Percentiles rank a stretch among this genome's conserved stretches.
These are phyloP conservation scores for Nannobrachium achirus DNA, from an alignment of 2,113 vertebrate genomes.

Conservation along the genomic window DNA sequence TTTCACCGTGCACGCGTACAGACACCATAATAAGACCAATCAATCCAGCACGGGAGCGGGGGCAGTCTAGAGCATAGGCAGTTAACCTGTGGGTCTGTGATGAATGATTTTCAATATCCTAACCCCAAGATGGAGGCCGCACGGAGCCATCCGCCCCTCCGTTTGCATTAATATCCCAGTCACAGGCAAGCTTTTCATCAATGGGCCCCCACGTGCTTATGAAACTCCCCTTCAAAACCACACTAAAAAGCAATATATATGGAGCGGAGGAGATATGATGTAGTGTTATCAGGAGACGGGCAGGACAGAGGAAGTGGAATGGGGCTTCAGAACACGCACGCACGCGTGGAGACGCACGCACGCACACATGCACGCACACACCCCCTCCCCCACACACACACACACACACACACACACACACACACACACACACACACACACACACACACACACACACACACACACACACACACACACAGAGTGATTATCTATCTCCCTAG, in stretches of 20 bases:
- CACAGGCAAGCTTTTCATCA: constrained; percentile 60
- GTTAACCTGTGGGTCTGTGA: constrained; percentile 44
- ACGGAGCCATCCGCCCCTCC: constrained; percentile 26
- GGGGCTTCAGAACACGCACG: constrained; percentile 16
- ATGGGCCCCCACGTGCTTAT: constrained; percentile 41
- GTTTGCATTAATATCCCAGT: constrained; percentile 57
- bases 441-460: not conserved
- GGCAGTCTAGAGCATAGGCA: constrained; percentile 5
- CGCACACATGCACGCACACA: not conserved
- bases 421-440: constrained; percentile 7
- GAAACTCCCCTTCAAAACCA: constrained; percentile 51
- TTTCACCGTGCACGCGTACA: not conserved
- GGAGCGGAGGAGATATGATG: constrained; percentile 43
- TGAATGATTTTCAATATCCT: constrained; percentile 59
- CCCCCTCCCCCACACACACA: not conserved
- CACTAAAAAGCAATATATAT: constrained; percentile 63
- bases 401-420: not conserved
- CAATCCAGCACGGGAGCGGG: constrained; percentile 1
- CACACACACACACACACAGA: not conserved
- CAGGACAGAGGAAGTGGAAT: constrained; percentile 10
- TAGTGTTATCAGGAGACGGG: constrained; percentile 53
- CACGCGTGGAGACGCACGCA: constrained; percentile 23
- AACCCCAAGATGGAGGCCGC: constrained; percentile 43
- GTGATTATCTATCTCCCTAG: not conserved
- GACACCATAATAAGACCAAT: not conserved